Base-by-base conservation (phyloP, 2,888 invertebrate species). In the Magallana nippona region DNA sequence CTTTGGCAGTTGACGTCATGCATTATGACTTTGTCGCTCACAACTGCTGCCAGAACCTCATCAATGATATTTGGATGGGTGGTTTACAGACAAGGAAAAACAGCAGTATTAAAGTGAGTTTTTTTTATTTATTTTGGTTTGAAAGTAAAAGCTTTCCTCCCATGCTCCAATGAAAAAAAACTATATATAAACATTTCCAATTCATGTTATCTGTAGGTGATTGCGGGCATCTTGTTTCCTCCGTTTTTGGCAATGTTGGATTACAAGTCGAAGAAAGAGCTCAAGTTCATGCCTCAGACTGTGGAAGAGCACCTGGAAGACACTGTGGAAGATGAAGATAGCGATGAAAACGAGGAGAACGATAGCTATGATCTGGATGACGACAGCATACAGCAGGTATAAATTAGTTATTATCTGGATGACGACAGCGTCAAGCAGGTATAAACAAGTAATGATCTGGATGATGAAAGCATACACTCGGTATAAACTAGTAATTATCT, bases 51-150 rank as follows among this genome's bases (percentile, higher is more conserved):
- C 99, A 99, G 95, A 98, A 98, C 83, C 97, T 99, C 85, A 96
- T 99, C 81, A 98, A 98, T 17, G 99, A 99, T 95, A 95, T 99
- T 81, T 99, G 99, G 99, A 99, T 99, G 97, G 99, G 99, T 3
- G 99, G 99, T 0, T 95, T 99, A 60, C 96, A 98, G 88, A 98
- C 98, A 62, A 96, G 99, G 89, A 98, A 98, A 94, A 98, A 98
- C 94, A 97, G 98, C 55, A 98, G 98, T 94, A 95, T 98, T n/a
- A 99, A 98, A 96, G 98, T 98, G 84, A 56, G 79, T 19, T 1
- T n/a, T 2, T n/a, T 10, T 19, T 19, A 19, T 60, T 27, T 27
- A 27, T 27, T n/a, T n/a, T n/a, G n/a, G n/a, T n/a, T n/a, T n/a
- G n/a, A n/a, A n/a, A n/a, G n/a, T n/a, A n/a, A n/a, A n/a, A n/a